phyloP scores from a whole-genome alignment of 2,888 invertebrate genomes.

The Lymantria dispar region DNA sequence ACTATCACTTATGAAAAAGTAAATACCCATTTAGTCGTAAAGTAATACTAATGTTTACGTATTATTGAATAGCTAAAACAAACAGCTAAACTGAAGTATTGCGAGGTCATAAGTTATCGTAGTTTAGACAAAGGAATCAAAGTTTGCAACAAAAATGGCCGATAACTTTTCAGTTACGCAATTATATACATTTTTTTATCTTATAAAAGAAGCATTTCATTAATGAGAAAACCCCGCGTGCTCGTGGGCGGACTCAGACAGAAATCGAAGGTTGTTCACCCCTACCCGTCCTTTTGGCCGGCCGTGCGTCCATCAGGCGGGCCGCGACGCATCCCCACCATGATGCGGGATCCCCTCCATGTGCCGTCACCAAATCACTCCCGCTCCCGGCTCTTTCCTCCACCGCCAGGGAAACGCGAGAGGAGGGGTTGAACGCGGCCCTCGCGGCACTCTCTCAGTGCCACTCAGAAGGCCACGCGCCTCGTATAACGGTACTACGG shows the following conservation, averaged over 20 bases:
- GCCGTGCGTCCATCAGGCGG: conserved; percentile 62
- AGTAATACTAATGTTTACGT: not conserved
- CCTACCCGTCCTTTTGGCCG: conserved; percentile 74
- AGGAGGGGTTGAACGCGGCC: conserved; percentile 75
- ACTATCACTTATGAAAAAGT: no score
- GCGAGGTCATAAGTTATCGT: not conserved
- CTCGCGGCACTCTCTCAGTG: conserved; percentile 62
- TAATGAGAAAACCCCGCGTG: conserved; percentile 41
- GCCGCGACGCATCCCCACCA: conserved; percentile 79
- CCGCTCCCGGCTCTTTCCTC: conserved; percentile 80
- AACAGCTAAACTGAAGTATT: not conserved
- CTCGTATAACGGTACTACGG: conserved; percentile 71
- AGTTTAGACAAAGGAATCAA: conserved; percentile 52
- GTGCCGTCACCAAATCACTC: conserved; percentile 75
- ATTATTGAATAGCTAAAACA: no score
- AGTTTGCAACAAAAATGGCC: conserved; percentile 48
- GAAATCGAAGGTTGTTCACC: conserved; percentile 76
- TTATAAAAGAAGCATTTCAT: conserved; percentile 17
- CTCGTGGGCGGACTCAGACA: conserved; percentile 59
- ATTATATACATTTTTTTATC: conserved; percentile 34
- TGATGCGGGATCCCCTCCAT: conserved; percentile 80
- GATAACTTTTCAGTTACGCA: conserved; percentile 60
- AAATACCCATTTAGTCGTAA: no score
- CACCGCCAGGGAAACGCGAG: conserved; percentile 73
- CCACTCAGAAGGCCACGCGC: conserved; percentile 70